These are phyloP conservation scores for Typhlichthys subterraneus DNA, from an alignment of 2,797 vertebrate genomes.

Conservation along the genomic window DNA sequence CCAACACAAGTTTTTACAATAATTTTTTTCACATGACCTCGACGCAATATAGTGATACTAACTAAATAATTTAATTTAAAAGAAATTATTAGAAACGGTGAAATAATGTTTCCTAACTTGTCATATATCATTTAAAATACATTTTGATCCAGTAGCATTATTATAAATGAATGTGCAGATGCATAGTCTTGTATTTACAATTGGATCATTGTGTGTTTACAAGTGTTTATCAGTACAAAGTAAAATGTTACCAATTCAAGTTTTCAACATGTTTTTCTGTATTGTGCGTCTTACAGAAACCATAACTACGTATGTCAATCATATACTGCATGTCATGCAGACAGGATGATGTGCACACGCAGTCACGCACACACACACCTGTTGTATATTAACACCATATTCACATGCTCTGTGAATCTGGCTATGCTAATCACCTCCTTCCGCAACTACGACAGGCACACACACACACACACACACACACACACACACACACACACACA, in stretches of 20 bases:
- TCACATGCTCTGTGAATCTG: slow-evolving; percentile 10
- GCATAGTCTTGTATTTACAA: no score
- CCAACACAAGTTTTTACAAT: no score
- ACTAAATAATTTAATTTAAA: no score
- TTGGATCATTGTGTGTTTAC: no score
- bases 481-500: background rate
- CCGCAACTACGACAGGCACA: slow-evolving; percentile 3
- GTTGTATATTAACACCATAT: background rate
- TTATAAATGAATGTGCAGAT: no score
- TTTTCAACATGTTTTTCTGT: background rate
- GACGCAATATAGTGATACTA: no score
- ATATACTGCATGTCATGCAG: background rate
- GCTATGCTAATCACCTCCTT: slow-evolving; percentile 30
- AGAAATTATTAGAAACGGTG: no score
- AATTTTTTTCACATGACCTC: no score
- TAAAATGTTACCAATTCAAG: background rate
- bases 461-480: background rate
- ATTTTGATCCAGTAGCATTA: no score
- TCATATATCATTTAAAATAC: no score
- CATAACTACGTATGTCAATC: background rate
- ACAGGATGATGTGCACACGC: background rate
- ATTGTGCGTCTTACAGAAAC: background rate
- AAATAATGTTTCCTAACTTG: no score
- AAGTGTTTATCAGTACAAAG: background rate
- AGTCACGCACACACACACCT: background rate